Percentiles rank a stretch among this genome's conserved stretches.
phyloP scores from a whole-genome alignment of 2,113 vertebrate genomes.

The Petromus typicus region DNA sequence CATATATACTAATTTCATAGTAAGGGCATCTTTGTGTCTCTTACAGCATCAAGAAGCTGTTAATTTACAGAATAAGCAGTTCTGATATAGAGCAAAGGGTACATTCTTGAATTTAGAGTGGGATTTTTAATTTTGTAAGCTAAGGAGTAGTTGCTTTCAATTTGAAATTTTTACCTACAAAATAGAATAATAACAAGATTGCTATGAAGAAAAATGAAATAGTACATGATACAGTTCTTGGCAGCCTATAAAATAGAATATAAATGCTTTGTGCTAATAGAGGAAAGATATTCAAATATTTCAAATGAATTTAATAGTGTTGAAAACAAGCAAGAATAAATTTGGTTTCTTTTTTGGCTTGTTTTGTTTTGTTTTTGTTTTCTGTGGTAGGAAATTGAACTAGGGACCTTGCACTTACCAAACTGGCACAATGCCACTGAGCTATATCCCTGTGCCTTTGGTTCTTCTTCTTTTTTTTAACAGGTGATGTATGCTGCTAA shows the following conservation, averaged over 20 bases:
- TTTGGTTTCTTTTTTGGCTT: background rate
- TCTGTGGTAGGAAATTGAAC: no score
- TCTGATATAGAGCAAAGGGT: background rate
- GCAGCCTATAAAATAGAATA: background rate
- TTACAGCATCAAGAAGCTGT: background rate
- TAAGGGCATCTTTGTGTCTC: background rate
- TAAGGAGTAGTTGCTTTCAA: background rate
- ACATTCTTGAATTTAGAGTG: background rate
- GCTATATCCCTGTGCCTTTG: no score
- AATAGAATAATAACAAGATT: background rate
- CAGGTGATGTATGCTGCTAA: background rate
- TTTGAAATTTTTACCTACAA: background rate
- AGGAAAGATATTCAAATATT: background rate
- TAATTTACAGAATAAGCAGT: background rate
- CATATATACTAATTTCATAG: background rate
- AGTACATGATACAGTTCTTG: background rate
- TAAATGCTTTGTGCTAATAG: background rate
- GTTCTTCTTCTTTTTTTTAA: background rate
- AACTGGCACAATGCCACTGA: no score
- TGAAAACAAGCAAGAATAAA: background rate
- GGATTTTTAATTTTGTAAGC: background rate
- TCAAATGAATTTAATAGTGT: background rate
- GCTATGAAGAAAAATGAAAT: conserved; percentile 17
- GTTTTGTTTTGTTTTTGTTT: no score
- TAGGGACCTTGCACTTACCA: no score